Percentiles rank a stretch among this genome's conserved stretches.
Conservation (phyloP, 2,888 invertebrate species). For the Agonum fuliginosum region DNA sequence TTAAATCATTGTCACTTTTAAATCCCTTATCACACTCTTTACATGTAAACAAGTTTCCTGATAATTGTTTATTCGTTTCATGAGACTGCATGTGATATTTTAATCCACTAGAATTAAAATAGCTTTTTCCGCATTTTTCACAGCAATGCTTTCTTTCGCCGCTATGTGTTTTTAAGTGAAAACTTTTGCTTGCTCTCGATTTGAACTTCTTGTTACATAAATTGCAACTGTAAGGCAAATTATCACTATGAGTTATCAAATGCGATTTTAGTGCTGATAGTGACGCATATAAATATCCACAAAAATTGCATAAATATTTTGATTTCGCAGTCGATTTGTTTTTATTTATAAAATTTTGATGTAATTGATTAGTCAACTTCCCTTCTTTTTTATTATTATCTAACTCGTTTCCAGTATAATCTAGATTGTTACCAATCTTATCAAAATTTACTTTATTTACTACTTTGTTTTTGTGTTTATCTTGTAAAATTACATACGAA, state of each 20-base stretch:
- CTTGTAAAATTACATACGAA: conserved; percentile 5
- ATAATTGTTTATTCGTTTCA: neutral
- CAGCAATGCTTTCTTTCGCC: conserved; percentile 11
- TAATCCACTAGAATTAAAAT: conserved; percentile 30
- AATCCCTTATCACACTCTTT: conserved; percentile 30
- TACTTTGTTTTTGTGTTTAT: neutral
- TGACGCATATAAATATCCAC: conserved; percentile 8
- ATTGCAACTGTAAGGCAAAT: neutral
- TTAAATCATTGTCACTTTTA: conserved; percentile 25
- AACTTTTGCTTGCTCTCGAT: conserved; percentile 14
- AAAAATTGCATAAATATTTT: conserved; percentile 29
- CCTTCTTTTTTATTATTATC: neutral
- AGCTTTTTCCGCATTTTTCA: conserved; percentile 8
- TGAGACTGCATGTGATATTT: conserved; percentile 40
- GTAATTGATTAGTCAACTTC: neutral
- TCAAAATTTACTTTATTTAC: neutral
- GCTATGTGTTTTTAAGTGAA: conserved; percentile 12
- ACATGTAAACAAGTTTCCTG: conserved; percentile 8
- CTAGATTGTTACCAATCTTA: neutral
- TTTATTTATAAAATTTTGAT: conserved; percentile 4
- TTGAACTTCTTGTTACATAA: conserved; percentile 25
- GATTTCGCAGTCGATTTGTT: neutral
- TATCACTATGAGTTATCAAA: conserved; percentile 19
- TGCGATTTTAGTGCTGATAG: conserved; percentile 22
- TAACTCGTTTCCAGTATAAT: neutral